phyloP scores from a whole-genome alignment of 2,113 vertebrate genomes.

The Callionymus lyra region DNA sequence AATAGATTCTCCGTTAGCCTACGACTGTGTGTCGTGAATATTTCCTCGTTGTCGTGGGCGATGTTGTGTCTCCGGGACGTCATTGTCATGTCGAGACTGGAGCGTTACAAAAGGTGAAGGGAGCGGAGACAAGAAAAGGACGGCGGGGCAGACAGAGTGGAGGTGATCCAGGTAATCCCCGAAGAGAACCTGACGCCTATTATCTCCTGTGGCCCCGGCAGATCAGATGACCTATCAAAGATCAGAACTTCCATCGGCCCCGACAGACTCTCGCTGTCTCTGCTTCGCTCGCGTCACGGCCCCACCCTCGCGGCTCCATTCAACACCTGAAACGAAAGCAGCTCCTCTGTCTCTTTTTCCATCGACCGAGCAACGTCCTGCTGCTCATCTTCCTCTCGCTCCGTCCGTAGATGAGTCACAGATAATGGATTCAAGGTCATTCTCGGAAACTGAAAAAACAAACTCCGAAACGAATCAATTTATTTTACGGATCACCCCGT shows the following conservation, averaged over 20 bases:
- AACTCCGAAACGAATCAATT: no score
- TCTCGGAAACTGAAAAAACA: no score
- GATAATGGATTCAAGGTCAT: no score
- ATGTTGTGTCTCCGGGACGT: no score
- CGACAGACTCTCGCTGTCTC: slow-evolving; percentile 46
- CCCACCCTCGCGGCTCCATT: slow-evolving; percentile 18
- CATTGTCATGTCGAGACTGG: no score
- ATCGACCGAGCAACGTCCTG: slow-evolving; percentile 8
- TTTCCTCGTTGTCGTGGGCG: no score
- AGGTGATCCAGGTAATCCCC: slow-evolving; percentile 60
- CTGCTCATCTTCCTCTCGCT: no score
- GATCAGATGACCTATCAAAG: slow-evolving; percentile 74
- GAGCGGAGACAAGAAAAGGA: slow-evolving; percentile 4
- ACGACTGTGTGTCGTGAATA: no score
- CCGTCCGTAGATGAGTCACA: no score
- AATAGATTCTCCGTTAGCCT: no score
- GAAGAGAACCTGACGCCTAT: slow-evolving; percentile 50
- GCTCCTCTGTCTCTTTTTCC: slow-evolving; percentile 43
- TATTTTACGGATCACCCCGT: no score
- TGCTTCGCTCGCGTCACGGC: slow-evolving; percentile 47
- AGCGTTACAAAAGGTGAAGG: background rate
- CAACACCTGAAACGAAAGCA: slow-evolving; percentile 43
- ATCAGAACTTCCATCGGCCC: slow-evolving; percentile 64
- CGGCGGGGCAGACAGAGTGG: slow-evolving; percentile 21
- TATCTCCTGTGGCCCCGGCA: slow-evolving; percentile 35